Percentiles rank a stretch among this genome's conserved stretches.
phyloP scores from a whole-genome alignment of 2,888 invertebrate genomes.

The Ptychoptera contaminata region DNA sequence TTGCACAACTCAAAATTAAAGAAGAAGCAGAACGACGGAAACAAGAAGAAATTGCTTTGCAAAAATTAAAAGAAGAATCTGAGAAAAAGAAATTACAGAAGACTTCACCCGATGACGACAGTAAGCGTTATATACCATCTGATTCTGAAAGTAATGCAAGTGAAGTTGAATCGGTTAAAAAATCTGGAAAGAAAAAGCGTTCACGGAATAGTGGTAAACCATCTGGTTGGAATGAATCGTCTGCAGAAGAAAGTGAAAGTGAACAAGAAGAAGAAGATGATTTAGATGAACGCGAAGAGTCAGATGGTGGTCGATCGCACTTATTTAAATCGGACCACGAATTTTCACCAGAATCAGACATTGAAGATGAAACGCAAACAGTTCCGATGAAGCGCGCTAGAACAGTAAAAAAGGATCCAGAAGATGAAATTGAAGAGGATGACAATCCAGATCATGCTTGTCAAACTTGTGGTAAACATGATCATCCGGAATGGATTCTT shows the following conservation, averaged over 20 bases:
- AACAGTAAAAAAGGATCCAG: conserved; percentile 60
- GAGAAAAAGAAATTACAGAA: conserved; percentile 32
- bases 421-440: conserved; percentile 34
- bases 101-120: conserved; percentile 7
- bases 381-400: conserved; percentile 69
- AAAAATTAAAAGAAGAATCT: conserved; percentile 47
- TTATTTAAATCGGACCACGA: conserved; percentile 73
- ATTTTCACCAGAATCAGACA: conserved; percentile 81
- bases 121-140: conserved; percentile 23
- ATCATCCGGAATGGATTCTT: conserved; percentile 94
- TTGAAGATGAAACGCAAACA: conserved; percentile 43
- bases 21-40: conserved; percentile 68
- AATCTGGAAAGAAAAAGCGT: conserved; percentile 26
- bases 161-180: conserved; percentile 24
- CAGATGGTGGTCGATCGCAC: conserved; percentile 35
- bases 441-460: conserved; percentile 48
- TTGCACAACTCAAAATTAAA: conserved; percentile 74
- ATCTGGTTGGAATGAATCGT: conserved; percentile 8
- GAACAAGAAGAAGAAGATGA: conserved; percentile 33
- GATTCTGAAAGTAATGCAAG: conserved; percentile 19
- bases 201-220: conserved; percentile 20
- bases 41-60: conserved; percentile 55
- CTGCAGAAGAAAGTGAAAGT: conserved; percentile 20
- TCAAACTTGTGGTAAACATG: conserved; percentile 74
- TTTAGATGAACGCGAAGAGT: conserved; percentile 32